Evolutionary conservation across 2,113 vertebrate species (phyloP).

Genomic region (Podarcis raffonei): DNA sequence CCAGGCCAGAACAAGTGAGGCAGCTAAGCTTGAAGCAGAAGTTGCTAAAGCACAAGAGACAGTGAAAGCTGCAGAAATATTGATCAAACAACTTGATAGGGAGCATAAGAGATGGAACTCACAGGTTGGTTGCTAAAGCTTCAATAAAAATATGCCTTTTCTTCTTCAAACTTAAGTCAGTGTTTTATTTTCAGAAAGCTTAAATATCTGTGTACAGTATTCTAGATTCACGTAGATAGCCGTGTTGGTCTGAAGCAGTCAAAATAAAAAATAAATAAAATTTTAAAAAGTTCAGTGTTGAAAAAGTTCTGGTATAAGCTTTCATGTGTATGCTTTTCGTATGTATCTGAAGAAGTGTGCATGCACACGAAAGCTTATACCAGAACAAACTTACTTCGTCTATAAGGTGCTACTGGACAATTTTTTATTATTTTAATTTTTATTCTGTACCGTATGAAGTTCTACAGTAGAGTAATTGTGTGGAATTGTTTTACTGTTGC

Average conservation of each 20-base stretch:
- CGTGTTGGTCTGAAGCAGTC: no score
- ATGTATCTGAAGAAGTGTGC: no score
- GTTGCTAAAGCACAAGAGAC: constrained; percentile 93
- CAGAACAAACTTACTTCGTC: no score
- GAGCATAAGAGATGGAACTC: constrained; percentile 94
- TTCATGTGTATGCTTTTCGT: no score
- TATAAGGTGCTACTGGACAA: no score
- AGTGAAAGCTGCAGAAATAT: constrained; percentile 86
- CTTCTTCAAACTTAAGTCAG: background rate
- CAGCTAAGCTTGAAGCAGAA: constrained; percentile 93
- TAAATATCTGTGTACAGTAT: background rate
- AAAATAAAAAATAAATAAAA: no score
- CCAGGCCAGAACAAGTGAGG: constrained; percentile 92
- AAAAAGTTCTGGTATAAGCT: no score
- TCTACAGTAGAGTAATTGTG: background rate
- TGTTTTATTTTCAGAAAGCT: background rate
- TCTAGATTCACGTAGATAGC: no score
- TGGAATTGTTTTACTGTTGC: background rate
- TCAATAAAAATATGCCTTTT: background rate
- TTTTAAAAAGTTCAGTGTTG: no score
- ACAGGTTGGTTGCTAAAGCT: constrained; percentile 81
- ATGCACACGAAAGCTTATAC: no score
- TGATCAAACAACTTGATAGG: constrained; percentile 91
- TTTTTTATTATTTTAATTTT: no score
- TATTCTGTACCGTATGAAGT: background rate